Conservation (phyloP, 2,113 vertebrate genomes). For the Glaucomys volans region DNA sequence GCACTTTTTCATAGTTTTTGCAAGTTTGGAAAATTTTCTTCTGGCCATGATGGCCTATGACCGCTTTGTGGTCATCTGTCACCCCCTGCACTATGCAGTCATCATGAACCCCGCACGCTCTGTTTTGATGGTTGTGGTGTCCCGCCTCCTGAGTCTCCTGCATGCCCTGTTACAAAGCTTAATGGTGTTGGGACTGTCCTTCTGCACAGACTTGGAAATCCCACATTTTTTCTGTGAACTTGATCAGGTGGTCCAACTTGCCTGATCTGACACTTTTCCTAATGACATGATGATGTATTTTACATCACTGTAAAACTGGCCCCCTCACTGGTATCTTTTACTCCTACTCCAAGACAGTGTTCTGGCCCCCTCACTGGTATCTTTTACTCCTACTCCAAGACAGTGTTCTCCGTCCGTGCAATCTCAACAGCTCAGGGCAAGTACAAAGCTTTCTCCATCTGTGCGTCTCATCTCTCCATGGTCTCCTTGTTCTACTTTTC, state of each 20-base stretch:
- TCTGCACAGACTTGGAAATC: no score
- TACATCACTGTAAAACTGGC: background rate
- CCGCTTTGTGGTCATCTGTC: background rate
- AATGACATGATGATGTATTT: slow-evolving; percentile 20
- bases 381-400: background rate
- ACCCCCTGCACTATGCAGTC: no score
- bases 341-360: no score
- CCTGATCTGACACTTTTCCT: slow-evolving; percentile 8
- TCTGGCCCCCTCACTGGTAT: no score
- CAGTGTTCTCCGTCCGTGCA: background rate
- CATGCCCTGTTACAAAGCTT: no score
- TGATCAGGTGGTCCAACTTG: background rate
- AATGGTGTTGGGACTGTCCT: no score
- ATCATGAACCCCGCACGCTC: no score
- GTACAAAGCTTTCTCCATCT: background rate
- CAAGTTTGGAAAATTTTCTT: background rate
- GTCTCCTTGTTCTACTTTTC: background rate
- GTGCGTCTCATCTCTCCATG: background rate
- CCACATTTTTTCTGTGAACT: slow-evolving; percentile 28
- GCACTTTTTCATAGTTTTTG: slow-evolving; percentile 50
- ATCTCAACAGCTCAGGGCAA: background rate
- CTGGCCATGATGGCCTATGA: slow-evolving; percentile 55
- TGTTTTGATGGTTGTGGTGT: no score
- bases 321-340: background rate
- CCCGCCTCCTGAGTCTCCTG: fast-evolving